These are phyloP conservation scores for Pogonocherus hispidulus DNA, from an alignment of 2,888 invertebrate species.

Conservation along the genomic window DNA sequence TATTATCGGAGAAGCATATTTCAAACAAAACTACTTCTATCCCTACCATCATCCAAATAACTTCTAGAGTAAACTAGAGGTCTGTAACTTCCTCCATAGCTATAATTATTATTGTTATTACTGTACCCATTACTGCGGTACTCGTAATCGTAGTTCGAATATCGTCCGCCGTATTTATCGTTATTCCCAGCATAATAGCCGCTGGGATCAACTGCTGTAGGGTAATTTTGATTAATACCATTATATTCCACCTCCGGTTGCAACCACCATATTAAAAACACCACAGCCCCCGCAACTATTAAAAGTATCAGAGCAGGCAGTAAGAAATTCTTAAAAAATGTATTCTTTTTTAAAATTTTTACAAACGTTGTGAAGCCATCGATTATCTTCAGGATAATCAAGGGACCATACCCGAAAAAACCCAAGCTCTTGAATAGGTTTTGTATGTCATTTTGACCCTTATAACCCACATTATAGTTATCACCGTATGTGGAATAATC, in stretches of 20 bases:
- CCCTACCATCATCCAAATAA: slow-evolving; percentile 8
- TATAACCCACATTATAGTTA: slow-evolving; percentile 31
- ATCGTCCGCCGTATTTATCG: slow-evolving; percentile 17
- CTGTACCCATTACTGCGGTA: slow-evolving; percentile 25
- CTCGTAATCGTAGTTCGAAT: slow-evolving; percentile 27
- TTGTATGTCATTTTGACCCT: slow-evolving; percentile 42
- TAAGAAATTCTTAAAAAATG: slow-evolving; percentile 63
- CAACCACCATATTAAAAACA: slow-evolving; percentile 66
- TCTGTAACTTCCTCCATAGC: slow-evolving; percentile 1
- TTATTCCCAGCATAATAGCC: slow-evolving; percentile 17
- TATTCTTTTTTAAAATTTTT: slow-evolving; percentile 60
- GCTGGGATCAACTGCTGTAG: background rate
- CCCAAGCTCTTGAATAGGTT: slow-evolving; percentile 58
- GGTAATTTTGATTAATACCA: background rate
- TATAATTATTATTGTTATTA: slow-evolving; percentile 4
- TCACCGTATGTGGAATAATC: slow-evolving; percentile 41
- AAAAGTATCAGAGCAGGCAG: slow-evolving; percentile 60
- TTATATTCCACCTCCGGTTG: slow-evolving; percentile 50
- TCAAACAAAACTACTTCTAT: background rate
- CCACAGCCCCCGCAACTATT: slow-evolving; percentile 58
- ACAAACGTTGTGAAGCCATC: slow-evolving; percentile 59
- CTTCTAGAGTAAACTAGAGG: slow-evolving; percentile 16
- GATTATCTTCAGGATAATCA: slow-evolving; percentile 60
- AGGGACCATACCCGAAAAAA: slow-evolving; percentile 61
- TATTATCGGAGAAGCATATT: background rate